Percentiles rank a stretch among this genome's conserved stretches.
phyloP scores from a whole-genome alignment of 2,797 vertebrate species.

The Dipus sagitta region DNA sequence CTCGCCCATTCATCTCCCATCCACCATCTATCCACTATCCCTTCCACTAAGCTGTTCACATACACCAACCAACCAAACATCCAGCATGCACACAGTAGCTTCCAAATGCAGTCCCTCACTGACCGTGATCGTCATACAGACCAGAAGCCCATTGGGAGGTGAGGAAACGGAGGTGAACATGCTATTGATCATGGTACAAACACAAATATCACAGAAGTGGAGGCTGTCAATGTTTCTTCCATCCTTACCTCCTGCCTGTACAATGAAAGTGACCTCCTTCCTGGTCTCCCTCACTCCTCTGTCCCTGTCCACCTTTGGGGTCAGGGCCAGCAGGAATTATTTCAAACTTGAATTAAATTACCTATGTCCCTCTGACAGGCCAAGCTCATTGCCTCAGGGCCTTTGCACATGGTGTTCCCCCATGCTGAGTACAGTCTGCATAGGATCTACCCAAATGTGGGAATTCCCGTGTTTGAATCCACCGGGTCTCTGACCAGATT shows the following conservation, averaged over 20 bases:
- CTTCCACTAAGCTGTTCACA: neutral
- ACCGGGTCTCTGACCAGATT: too few species aligned
- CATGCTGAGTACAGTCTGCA: too few species aligned
- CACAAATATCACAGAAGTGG: neutral
- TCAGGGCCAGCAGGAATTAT: neutral
- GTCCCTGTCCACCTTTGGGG: neutral
- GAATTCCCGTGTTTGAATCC: neutral
- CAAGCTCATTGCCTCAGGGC: neutral
- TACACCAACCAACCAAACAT: neutral
- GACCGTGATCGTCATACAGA: neutral
- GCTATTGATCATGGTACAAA: neutral
- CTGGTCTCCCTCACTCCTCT: neutral
- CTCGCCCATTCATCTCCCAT: neutral
- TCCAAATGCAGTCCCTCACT: neutral
- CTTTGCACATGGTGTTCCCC: too few species aligned
- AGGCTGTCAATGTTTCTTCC: neutral
- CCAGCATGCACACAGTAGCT: neutral
- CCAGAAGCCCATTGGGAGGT: neutral
- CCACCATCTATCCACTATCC: neutral
- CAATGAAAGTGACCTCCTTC: neutral
- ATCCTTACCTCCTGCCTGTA: neutral
- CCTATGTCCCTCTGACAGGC: neutral
- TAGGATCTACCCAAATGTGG: too few species aligned
- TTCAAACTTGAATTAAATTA: neutral
- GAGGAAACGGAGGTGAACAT: neutral